phyloP scores from a whole-genome alignment of 2,797 vertebrate species.

The Sardinella longiceps region DNA sequence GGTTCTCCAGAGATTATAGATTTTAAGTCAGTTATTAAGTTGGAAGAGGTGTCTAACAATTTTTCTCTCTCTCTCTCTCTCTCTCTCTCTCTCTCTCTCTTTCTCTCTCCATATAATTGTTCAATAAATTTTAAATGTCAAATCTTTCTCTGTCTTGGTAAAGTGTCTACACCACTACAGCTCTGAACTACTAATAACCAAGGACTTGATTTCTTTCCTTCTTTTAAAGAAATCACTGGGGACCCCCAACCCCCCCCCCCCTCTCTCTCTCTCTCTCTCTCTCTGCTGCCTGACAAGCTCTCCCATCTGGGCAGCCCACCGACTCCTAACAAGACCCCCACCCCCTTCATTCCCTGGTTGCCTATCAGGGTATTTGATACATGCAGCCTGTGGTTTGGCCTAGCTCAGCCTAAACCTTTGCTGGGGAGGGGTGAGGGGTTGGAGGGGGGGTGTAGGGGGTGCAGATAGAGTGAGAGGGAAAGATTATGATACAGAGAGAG shows the following conservation, averaged over 20 bases:
- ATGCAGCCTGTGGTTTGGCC: background rate
- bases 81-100: background rate
- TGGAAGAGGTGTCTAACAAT: background rate
- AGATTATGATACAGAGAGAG: background rate
- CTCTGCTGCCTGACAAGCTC: background rate
- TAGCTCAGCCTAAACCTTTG: slow-evolving; percentile 24
- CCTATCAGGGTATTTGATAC: background rate
- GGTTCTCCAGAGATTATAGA: background rate
- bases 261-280: no score
- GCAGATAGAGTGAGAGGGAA: background rate
- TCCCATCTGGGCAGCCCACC: background rate
- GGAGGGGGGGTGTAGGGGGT: background rate
- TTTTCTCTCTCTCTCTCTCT: background rate
- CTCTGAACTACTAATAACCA: background rate
- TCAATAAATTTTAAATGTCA: slow-evolving; percentile 32
- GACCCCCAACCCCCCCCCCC: background rate
- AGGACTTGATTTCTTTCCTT: background rate
- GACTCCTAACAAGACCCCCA: background rate
- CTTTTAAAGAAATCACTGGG: background rate
- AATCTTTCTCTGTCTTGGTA: background rate
- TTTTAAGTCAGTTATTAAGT: background rate
- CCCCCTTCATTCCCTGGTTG: slow-evolving; percentile 7
- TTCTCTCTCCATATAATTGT: slow-evolving; percentile 37
- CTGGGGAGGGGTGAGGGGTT: background rate
- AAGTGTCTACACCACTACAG: background rate